phyloP scores from a whole-genome alignment of 2,113 vertebrate species.

The Pampusana beccarii region DNA sequence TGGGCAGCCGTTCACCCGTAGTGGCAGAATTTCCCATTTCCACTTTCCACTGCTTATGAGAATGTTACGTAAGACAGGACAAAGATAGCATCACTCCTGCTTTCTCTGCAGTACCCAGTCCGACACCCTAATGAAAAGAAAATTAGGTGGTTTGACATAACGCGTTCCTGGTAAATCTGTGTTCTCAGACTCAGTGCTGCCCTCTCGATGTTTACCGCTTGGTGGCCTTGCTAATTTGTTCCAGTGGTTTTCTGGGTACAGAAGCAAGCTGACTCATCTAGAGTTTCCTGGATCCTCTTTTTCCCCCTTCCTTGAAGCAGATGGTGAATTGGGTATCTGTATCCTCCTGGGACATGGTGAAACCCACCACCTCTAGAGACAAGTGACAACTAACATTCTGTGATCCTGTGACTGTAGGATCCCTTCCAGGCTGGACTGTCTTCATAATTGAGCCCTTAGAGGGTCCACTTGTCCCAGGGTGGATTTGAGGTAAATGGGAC shows the following conservation, averaged over 20 bases:
- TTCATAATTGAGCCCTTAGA: neutral
- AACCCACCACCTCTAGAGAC: neutral
- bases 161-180: neutral
- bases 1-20: neutral
- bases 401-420: neutral
- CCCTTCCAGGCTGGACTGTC: neutral
- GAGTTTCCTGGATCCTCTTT: neutral
- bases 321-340: neutral
- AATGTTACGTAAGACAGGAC: neutral
- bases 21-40: conserved; percentile 22
- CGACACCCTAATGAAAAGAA: neutral
- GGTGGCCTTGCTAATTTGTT: conserved; percentile 38
- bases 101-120: neutral
- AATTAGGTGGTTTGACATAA: neutral
- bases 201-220: neutral
- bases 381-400: neutral
- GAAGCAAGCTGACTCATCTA: neutral
- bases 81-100: neutral
- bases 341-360: neutral
- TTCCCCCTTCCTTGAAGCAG: neutral
- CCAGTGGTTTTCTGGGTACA: neutral
- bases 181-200: neutral
- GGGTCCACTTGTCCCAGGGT: neutral
- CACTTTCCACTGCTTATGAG: neutral
- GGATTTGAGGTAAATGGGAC: neutral